Percentiles rank a stretch among this genome's conserved stretches.
Evolutionary conservation across 1,140 invertebrate genomes (phyloP).

Genomic region (Heliconius himera): DNA sequence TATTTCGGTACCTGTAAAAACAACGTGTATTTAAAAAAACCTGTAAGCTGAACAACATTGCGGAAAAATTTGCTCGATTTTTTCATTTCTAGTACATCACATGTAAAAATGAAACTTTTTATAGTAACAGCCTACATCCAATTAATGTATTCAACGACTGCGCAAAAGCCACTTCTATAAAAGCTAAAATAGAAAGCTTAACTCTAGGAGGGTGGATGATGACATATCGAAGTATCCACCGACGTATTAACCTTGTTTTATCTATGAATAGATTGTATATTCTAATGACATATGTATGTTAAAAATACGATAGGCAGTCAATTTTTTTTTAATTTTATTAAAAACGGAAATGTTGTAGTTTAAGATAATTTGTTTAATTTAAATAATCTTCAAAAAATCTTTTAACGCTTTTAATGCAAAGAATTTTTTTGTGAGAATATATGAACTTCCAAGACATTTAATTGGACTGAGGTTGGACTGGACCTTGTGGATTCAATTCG

Average conservation of each 20-base stretch:
- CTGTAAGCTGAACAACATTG: not conserved
- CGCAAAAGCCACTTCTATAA: slow-evolving; percentile 4
- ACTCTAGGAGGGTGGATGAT: not conserved
- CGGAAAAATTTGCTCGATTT: not conserved
- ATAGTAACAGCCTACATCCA: not conserved
- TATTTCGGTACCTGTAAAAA: not conserved
- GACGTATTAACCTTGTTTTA: not conserved
- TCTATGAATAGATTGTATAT: not conserved
- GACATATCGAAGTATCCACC: not conserved
- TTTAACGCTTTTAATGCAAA: too few species aligned
- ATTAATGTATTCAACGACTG: not conserved
- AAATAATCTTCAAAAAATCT: too few species aligned
- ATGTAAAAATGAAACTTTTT: not conserved
- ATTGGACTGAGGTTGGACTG: too few species aligned
- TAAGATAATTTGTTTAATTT: too few species aligned
- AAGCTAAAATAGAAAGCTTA: not conserved
- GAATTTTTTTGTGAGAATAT: too few species aligned
- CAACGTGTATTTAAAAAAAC: not conserved
- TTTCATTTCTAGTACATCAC: not conserved
- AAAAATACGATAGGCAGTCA: too few species aligned
- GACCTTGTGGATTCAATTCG: too few species aligned
- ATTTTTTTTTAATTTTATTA: too few species aligned
- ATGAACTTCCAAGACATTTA: too few species aligned
- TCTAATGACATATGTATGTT: too few species aligned
- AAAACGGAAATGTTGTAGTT: too few species aligned